These are phyloP conservation scores for Gymnothorax reevesii DNA, from an alignment of 2,797 vertebrate species.

Conservation along the genomic window DNA sequence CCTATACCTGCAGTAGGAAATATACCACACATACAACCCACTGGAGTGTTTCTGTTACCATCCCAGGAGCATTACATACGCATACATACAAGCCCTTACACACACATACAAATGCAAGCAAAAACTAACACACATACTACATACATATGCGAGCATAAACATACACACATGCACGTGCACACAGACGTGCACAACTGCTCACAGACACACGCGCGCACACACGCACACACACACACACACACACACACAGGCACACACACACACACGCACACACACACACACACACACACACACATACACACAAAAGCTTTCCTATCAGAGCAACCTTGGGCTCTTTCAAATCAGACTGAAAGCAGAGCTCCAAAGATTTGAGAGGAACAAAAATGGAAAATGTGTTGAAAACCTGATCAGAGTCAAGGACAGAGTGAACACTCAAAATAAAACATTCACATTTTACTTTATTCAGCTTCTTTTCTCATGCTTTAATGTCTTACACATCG, in stretches of 20 bases:
- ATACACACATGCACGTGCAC: too few species aligned
- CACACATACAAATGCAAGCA: too few species aligned
- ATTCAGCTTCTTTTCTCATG: background rate
- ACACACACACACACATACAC: conserved; percentile 5
- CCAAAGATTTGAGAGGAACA: conserved; percentile 5
- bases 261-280: background rate
- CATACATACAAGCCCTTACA: too few species aligned
- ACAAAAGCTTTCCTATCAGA: background rate
- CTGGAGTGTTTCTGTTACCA: too few species aligned
- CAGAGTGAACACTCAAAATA: background rate
- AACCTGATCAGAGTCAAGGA: background rate
- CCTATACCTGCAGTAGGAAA: too few species aligned
- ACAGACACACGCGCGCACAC: background rate
- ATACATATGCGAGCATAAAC: too few species aligned
- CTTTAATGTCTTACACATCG: background rate
- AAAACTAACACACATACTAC: too few species aligned
- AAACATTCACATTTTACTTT: background rate
- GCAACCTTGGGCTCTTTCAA: conserved; percentile 41
- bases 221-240: conserved; percentile 17
- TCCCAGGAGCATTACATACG: too few species aligned
- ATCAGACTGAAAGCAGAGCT: conserved; percentile 40
- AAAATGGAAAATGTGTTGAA: background rate
- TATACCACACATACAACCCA: too few species aligned
- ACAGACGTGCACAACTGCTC: too few species aligned
- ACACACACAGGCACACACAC: background rate